Conservation (phyloP, 2,113 vertebrate genomes). For the Aegotheles bennettii region DNA sequence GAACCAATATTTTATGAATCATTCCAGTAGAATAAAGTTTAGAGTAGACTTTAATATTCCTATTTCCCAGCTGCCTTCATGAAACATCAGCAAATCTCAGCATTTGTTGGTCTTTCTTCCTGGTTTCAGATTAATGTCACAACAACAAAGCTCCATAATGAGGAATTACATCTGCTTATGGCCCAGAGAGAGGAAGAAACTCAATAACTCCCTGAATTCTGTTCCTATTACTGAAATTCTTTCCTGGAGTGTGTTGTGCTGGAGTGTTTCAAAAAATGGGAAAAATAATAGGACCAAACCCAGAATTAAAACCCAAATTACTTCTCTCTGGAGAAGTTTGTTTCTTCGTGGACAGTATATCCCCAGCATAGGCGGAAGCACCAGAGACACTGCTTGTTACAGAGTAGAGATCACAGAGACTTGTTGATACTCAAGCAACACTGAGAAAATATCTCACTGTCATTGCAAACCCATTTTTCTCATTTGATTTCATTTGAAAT, state of each 20-base stretch:
- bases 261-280: not conserved
- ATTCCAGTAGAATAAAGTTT: slow-evolving; percentile 7
- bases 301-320: not conserved
- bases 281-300: not conserved
- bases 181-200: not conserved
- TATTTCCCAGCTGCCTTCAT: slow-evolving; percentile 8
- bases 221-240: not conserved
- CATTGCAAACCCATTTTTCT: not conserved
- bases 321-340: not conserved
- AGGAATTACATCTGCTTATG: not conserved
- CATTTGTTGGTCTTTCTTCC: not conserved
- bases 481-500: not conserved
- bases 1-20: not conserved
- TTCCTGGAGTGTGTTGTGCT: not conserved
- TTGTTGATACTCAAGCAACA: not conserved
- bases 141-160: not conserved
- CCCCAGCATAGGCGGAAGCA: not conserved
- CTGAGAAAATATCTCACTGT: not conserved
- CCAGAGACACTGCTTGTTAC: not conserved
- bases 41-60: not conserved
- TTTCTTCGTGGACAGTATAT: not conserved
- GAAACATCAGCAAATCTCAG: not conserved
- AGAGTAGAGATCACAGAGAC: not conserved
- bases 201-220: not conserved
- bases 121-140: not conserved